phyloP scores from a whole-genome alignment of 2,113 vertebrate species.

The Sprattus sprattus region DNA sequence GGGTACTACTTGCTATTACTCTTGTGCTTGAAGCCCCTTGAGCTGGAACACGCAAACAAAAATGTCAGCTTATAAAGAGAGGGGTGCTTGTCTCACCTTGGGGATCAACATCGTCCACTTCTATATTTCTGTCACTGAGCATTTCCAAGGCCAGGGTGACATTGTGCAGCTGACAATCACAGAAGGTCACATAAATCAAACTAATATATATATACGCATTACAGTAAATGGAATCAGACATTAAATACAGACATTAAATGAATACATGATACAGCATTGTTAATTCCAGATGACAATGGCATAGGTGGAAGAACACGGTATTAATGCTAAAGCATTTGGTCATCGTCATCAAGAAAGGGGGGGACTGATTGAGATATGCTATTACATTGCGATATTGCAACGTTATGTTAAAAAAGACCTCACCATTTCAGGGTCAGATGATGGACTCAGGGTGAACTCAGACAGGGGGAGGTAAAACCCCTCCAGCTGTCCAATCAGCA shows the following conservation, averaged over 20 bases:
- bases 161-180: conserved; percentile 79
- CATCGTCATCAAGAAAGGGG: not conserved
- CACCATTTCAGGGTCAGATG: conserved; percentile 79
- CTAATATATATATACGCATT: not conserved
- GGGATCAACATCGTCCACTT: conserved; percentile 70
- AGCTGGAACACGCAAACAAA: not conserved
- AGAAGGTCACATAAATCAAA: not conserved
- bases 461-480: conserved; percentile 86
- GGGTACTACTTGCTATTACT: not conserved
- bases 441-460: conserved; percentile 81
- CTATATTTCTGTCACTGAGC: conserved; percentile 73
- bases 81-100: conserved; percentile 73
- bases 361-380: not conserved
- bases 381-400: too few species aligned
- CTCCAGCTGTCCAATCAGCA: conserved; percentile 89
- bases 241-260: too few species aligned
- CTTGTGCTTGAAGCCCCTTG: not conserved
- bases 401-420: conserved; percentile 28
- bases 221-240: not conserved
- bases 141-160: conserved; percentile 85
- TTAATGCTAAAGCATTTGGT: not conserved
- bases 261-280: too few species aligned
- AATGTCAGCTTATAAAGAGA: not conserved
- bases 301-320: not conserved
- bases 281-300: not conserved